Conservation (phyloP, 2,113 vertebrate species). For the Anthoscopus minutus region DNA sequence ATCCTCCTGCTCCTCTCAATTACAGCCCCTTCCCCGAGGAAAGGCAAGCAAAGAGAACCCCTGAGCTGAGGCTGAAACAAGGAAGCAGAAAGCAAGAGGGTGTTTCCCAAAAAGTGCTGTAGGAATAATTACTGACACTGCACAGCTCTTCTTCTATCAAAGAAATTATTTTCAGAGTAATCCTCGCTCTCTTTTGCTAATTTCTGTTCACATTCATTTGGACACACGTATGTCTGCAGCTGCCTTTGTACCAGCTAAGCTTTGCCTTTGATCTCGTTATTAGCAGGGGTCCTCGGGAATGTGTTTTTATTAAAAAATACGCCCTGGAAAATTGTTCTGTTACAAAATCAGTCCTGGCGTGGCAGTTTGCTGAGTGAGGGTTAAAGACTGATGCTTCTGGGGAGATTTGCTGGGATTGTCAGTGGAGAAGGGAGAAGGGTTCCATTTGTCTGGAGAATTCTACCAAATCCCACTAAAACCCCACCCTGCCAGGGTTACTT, state of each 20-base stretch:
- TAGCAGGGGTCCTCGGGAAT: background rate
- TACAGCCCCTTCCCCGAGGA: background rate
- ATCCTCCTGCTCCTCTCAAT: background rate
- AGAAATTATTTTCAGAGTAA: background rate
- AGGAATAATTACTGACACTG: conserved; percentile 8
- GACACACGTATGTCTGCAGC: background rate
- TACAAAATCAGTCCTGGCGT: background rate
- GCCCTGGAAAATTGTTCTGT: background rate
- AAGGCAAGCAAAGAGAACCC: background rate
- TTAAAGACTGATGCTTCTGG: background rate
- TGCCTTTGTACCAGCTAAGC: background rate
- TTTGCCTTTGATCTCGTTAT: conserved; percentile 38
- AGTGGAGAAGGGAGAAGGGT: background rate
- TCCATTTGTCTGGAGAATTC: background rate
- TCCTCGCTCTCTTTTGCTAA: background rate
- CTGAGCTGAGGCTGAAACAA: background rate
- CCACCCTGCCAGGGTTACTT: background rate
- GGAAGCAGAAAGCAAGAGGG: background rate
- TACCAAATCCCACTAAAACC: background rate
- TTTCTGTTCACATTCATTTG: background rate
- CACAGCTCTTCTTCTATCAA: background rate
- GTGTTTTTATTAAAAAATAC: conserved; percentile 24
- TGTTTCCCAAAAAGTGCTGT: background rate
- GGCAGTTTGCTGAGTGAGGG: background rate
- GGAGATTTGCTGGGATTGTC: background rate